These are phyloP conservation scores for Dicyrtoma fusca DNA, from an alignment of 2,888 invertebrate genomes.

Conservation along the genomic window DNA sequence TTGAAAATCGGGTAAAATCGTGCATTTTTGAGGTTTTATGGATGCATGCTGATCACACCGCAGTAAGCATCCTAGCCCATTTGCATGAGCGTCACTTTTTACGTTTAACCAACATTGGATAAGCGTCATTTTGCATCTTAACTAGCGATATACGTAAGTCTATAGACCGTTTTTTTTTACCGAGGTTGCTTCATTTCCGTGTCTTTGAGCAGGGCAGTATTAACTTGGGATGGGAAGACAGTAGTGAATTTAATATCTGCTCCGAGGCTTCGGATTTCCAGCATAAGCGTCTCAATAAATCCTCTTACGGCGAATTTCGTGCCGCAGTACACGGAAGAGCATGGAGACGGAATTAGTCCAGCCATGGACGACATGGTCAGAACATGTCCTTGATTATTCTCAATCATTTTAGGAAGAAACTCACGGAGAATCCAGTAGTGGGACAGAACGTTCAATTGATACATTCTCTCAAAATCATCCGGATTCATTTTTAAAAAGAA, in stretches of 20 bases:
- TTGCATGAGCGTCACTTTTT: no score
- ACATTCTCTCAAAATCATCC: slow-evolving; percentile 42
- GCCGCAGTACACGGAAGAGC: slow-evolving; percentile 65
- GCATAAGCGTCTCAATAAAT: slow-evolving; percentile 67
- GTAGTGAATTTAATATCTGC: slow-evolving; percentile 67
- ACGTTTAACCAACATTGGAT: no score
- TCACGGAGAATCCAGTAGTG: slow-evolving; percentile 49
- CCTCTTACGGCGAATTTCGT: slow-evolving; percentile 72
- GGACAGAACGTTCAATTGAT: slow-evolving; percentile 45
- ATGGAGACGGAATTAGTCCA: background rate
- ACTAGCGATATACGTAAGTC: no score
- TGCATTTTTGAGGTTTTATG: no score
- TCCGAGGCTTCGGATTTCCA: slow-evolving; percentile 64
- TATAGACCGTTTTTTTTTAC: no score
- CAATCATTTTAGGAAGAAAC: slow-evolving; percentile 48
- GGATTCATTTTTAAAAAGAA: slow-evolving; percentile 38
- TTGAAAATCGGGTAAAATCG: no score
- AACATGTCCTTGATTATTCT: slow-evolving; percentile 44
- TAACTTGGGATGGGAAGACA: slow-evolving; percentile 69
- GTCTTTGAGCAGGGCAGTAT: slow-evolving; percentile 58
- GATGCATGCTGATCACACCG: no score
- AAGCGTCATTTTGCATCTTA: no score
- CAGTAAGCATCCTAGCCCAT: no score
- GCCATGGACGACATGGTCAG: slow-evolving; percentile 40
- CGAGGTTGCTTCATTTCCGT: no score